phyloP scores from a whole-genome alignment of 2,797 vertebrate genomes.

The Gadopsis marmoratus region DNA sequence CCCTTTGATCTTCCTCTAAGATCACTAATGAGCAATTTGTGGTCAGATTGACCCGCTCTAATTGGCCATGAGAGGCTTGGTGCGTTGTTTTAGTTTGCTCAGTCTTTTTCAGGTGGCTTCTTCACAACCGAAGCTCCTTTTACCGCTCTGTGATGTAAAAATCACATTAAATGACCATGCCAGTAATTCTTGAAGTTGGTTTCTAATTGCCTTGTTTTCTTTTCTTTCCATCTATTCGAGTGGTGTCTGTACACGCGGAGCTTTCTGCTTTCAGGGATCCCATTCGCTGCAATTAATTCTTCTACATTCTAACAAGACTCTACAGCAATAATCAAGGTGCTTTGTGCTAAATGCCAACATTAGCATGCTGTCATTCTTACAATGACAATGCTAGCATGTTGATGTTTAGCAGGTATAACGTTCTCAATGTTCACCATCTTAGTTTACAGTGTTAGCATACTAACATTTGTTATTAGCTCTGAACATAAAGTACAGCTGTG shows the following conservation, averaged over 20 bases:
- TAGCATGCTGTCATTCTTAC: not conserved
- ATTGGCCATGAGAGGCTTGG: conserved; percentile 62
- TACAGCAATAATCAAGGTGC: not conserved
- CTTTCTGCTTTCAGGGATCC: not conserved
- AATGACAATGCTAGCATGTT: not conserved
- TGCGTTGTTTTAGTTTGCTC: conserved; percentile 52
- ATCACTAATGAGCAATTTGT: conserved; percentile 78
- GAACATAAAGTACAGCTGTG: not conserved
- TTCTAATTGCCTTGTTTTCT: conserved; percentile 1
- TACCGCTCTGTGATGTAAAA: conserved; percentile 23
- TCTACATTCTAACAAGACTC: not conserved
- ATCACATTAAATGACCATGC: conserved; percentile 18
- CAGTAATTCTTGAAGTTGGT: conserved; percentile 9
- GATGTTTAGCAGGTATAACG: not conserved
- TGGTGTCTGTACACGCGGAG: not conserved
- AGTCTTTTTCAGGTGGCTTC: conserved; percentile 25
- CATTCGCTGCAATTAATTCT: conserved; percentile 22
- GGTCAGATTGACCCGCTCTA: conserved; percentile 76
- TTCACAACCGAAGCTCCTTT: conserved; percentile 31
- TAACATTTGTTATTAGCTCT: not conserved
- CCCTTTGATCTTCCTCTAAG: conserved; percentile 74
- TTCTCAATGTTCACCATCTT: not conserved
- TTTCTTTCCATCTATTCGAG: conserved; percentile 17
- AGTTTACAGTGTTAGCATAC: not conserved
- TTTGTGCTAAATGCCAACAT: not conserved